phyloP scores from a whole-genome alignment of 2,113 vertebrate genomes.

The Gambusia holbrooki region DNA sequence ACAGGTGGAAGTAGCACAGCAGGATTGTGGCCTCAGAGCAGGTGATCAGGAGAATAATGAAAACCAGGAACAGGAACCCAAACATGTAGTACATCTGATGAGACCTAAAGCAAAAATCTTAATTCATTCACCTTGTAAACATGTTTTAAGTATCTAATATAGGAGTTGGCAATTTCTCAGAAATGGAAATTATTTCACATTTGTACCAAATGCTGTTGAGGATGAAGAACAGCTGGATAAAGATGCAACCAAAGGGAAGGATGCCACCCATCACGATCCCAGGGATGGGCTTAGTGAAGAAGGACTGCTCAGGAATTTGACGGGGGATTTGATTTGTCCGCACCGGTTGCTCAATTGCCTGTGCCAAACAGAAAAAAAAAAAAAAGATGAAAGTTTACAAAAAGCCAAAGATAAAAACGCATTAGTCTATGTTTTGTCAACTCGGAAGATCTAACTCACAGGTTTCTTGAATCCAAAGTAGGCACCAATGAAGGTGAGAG shows the following conservation, averaged over 20 bases:
- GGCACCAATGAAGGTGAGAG: conserved; percentile 93
- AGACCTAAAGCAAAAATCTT: conserved; percentile 83
- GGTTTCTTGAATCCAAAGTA: conserved; percentile 98
- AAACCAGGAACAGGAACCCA: conserved; percentile 98
- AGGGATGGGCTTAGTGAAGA: conserved; percentile 95
- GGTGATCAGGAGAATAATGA: conserved; percentile 98
- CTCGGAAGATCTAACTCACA: conserved; percentile 68
- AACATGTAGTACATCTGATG: conserved; percentile 99
- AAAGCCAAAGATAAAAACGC: background rate
- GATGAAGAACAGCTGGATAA: conserved; percentile 99
- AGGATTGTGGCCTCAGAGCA: conserved; percentile 98
- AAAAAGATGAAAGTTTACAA: background rate
- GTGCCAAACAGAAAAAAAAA: background rate
- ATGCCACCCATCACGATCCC: conserved; percentile 98
- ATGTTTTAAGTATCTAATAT: background rate
- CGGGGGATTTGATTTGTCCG: conserved; percentile 98
- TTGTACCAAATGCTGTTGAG: conserved; percentile 98
- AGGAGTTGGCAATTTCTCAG: background rate
- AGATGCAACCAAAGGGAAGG: conserved; percentile 97
- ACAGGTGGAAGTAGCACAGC: conserved; percentile 98
- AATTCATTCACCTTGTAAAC: background rate
- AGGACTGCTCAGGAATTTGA: conserved; percentile 96
- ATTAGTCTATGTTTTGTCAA: background rate
- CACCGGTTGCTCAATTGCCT: conserved; percentile 97
- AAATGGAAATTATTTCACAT: conserved; percentile 5